Base-by-base conservation (phyloP, 1,140 invertebrate genomes). In the Metaphire vulgaris region DNA sequence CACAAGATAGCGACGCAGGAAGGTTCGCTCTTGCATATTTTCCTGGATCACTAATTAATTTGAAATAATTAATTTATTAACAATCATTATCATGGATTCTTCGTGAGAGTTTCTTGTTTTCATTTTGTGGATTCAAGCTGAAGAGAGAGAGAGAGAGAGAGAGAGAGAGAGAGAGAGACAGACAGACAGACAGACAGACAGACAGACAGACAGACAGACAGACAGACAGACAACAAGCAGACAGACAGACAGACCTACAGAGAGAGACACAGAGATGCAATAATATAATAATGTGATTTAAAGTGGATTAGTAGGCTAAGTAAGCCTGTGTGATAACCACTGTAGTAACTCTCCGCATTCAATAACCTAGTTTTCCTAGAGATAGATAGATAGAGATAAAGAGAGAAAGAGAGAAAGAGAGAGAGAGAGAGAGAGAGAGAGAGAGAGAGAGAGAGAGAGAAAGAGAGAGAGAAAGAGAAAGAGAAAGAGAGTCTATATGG, bases 151-250 rank as follows among this genome's bases (percentile, higher is more conserved):
- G 41, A 56, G 6, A 21, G 41, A 56, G 6, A 56, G 41, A 56
- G 41, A 21, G 41, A 56, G 21, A 21, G 41, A 56, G 41, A 21
- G 21, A 21, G 41, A 21, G 6, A 6, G 21, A 56, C 21, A 56
- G 41, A 21, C 21, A 56, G 41, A 56, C 41, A 56, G 41, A 56
- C 41, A 56, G 41, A 56, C 41, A 56, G 41, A 56, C 41, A 56
- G 41, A 56, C 41, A 56, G 41, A 56, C 41, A 56, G 41, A 56
- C 41, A 56, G 41, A 56, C 41, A 56, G 41, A 56, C 41, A 56
- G 41, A 56, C 41, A 56, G 41, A 56, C 41, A 56, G 41, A 56
- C 41, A 21, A 56, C 41, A 56, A 21, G 21, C 41, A 56, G 41
- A 56, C 41, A 56, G 41, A 56, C 41, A 56, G 41, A 56, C 41